Evolutionary conservation across 2,113 vertebrate species (phyloP), one percentile per base, ranked within the genome.

Genomic region (Cyprinodon variegatus): DNA sequence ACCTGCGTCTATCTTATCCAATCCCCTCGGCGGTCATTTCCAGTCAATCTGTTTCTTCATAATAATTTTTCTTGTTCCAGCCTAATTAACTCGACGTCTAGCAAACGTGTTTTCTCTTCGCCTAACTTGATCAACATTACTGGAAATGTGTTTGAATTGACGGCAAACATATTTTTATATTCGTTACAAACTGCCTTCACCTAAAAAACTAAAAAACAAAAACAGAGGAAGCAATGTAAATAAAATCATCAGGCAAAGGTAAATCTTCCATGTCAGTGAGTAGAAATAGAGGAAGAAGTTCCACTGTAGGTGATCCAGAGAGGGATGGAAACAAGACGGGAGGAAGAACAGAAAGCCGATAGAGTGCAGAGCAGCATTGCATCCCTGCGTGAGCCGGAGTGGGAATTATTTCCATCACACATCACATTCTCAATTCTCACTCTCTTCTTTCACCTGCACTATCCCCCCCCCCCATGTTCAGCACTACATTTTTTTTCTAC

Each of bases 371-470:
- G 79, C 46, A 15, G 17, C 40, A 39, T 13, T 38, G 68, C 70
- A 74, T 84, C 72, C 68, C 65, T 77, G 69, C 79, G 75, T 77
- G 80, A 88, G 82, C 63, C 70, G 76, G 72, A 88, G 82, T 82
- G 69, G 67, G 73, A 87, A 82, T 91, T 86, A 89, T 86, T 91
- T 87, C 78, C 64, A 85, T 89, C 89, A 73, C 74, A 83, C 80
- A 72, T 76, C 65, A 70, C 40, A 59, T 43, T 76, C 60, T 85
- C 88, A 80, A 72, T 77, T 83, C 41, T 85, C 69, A 53, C 72
- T 70, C 61, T 39, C 4, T 70, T 48, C 17, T 53, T 74, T 67
- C 74, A 43, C 68, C 57, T 72, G 65, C 22, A 11, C 60, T 29
- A 29, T 29, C 29, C 41, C 65, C 38, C 53, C 22, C 13, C 37